A percentile compares a stretch with the other conserved stretches of the same genome.
These are phyloP conservation scores for Athalia rosae DNA, from an alignment of 2,888 invertebrate species.

Conservation along the genomic window DNA sequence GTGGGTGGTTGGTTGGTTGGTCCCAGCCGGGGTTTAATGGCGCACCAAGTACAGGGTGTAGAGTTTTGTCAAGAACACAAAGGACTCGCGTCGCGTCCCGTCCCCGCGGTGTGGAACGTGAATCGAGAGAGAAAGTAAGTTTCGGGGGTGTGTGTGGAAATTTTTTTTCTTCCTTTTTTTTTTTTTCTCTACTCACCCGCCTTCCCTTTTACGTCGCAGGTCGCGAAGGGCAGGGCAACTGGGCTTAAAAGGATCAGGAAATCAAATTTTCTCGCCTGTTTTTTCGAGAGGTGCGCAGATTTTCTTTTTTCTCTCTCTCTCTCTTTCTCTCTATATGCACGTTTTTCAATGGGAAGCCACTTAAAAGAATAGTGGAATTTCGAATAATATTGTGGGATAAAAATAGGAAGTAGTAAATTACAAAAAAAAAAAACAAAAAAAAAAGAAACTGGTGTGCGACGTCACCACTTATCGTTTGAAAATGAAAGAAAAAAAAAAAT, in stretches of 20 bases:
- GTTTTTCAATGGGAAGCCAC: not conserved
- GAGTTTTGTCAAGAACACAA: conserved; percentile 42
- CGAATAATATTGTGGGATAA: not conserved
- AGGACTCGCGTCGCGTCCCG: not conserved
- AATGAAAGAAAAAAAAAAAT: conserved; percentile 52
- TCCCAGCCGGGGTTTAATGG: conserved; percentile 53
- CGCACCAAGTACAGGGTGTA: conserved; percentile 55
- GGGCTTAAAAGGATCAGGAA: conserved; percentile 34
- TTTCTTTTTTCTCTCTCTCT: not conserved
- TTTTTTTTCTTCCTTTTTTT: conserved; percentile 1
- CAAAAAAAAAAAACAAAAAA: not conserved
- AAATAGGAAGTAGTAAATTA: not conserved
- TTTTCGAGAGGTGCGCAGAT: not conserved
- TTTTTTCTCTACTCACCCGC: conserved; percentile 29
- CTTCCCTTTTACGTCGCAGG: not conserved
- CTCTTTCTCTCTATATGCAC: not conserved
- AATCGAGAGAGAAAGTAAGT: too few species aligned
- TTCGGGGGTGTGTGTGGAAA: not conserved
- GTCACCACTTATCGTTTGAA: conserved; percentile 49
- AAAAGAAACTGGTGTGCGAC: conserved; percentile 15
- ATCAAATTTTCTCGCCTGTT: conserved; percentile 20
- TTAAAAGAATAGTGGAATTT: not conserved
- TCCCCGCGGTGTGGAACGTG: not conserved
- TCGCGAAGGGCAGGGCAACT: conserved; percentile 31
- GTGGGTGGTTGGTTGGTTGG: conserved; percentile 23